A percentile compares a stretch with the other conserved stretches of the same genome.
phyloP scores from a whole-genome alignment of 2,888 invertebrate genomes.

The Limenitis arthemis region DNA sequence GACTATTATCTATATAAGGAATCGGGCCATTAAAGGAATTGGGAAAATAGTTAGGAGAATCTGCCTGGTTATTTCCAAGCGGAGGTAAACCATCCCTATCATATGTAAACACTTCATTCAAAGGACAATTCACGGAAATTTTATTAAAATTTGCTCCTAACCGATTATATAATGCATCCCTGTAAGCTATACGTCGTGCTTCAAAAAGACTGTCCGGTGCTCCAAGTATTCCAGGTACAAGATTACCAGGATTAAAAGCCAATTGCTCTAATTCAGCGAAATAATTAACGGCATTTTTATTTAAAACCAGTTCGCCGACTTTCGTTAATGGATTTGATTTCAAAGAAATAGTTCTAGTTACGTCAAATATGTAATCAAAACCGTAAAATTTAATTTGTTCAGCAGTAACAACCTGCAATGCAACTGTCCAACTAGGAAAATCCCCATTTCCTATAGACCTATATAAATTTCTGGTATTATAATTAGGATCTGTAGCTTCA shows the following conservation, averaged over 20 bases:
- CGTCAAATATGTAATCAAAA: constrained; percentile 88
- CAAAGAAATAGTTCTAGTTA: constrained; percentile 88
- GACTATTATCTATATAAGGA: constrained; percentile 71
- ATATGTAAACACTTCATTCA: constrained; percentile 76
- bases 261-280: constrained; percentile 93
- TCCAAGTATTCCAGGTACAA: constrained; percentile 91
- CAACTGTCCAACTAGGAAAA: constrained; percentile 82
- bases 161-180: constrained; percentile 87
- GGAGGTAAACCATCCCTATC: constrained; percentile 89
- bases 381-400: constrained; percentile 81
- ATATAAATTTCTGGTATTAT: constrained; percentile 82
- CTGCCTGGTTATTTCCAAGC: constrained; percentile 83
- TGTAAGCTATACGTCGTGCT: constrained; percentile 86
- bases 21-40: constrained; percentile 93
- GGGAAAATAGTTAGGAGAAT: constrained; percentile 94
- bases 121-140: constrained; percentile 95
- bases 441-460: not conserved
- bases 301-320: constrained; percentile 85
- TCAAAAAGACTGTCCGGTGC: constrained; percentile 92
- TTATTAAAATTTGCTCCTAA: constrained; percentile 92
- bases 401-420: constrained; percentile 85
- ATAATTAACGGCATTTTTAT: constrained; percentile 90
- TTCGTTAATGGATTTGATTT: constrained; percentile 85
- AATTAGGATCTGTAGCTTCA: constrained; percentile 84
- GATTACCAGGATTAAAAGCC: constrained; percentile 88